Percentiles rank a stretch among this genome's conserved stretches.
These are phyloP conservation scores for Dicerorhinus sumatrensis DNA, from an alignment of 2,113 vertebrate species.

Conservation along the genomic window DNA sequence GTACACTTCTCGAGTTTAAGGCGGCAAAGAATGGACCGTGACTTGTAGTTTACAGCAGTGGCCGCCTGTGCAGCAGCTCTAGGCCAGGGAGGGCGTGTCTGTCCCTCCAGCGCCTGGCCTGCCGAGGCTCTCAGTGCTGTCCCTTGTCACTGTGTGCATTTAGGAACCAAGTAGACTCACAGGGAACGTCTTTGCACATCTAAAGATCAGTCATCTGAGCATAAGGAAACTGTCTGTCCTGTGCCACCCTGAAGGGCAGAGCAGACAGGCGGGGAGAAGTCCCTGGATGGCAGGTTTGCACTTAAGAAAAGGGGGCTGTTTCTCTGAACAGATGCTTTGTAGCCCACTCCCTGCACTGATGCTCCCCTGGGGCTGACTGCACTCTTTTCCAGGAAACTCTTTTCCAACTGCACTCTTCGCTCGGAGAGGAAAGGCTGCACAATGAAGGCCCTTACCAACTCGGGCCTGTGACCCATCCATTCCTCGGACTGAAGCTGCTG, in stretches of 20 bases:
- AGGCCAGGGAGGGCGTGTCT: background rate
- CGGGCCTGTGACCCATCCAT: too few species aligned
- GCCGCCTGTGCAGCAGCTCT: accelerated
- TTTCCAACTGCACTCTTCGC: too few species aligned
- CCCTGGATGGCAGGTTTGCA: background rate
- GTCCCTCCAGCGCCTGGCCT: background rate
- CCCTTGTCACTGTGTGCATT: background rate
- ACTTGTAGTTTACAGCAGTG: background rate
- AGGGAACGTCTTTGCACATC: accelerated
- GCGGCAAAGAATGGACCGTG: accelerated
- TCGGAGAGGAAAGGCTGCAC: background rate
- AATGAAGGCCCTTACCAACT: background rate
- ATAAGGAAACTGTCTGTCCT: background rate
- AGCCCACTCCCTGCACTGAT: background rate
- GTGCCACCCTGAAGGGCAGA: background rate
- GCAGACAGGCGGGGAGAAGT: accelerated
- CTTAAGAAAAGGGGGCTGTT: background rate
- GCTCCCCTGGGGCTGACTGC: accelerated
- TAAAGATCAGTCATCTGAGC: background rate
- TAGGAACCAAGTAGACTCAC: background rate
- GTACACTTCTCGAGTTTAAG: background rate
- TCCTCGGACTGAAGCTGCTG: accelerated
- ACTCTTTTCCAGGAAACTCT: background rate
- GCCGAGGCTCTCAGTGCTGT: accelerated
- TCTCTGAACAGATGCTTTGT: background rate